A percentile compares a stretch with the other conserved stretches of the same genome.
These are phyloP conservation scores for Tenualosa thibaudeaui DNA, from an alignment of 2,797 vertebrate species.

Conservation along the genomic window DNA sequence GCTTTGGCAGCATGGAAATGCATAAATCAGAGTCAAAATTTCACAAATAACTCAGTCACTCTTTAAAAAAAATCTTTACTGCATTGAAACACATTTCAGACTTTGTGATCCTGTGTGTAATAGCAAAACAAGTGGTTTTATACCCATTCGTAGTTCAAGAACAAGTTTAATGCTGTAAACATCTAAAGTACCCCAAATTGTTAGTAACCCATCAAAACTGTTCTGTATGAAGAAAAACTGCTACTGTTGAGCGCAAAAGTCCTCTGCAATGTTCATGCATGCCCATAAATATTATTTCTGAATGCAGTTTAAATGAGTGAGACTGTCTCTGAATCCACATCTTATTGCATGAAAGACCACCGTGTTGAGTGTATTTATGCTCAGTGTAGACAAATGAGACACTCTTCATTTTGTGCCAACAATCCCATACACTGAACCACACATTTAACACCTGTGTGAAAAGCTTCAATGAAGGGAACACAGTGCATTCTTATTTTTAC, in stretches of 20 bases:
- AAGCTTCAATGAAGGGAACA: background rate
- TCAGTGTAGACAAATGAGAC: background rate
- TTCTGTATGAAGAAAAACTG: background rate
- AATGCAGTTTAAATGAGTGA: background rate
- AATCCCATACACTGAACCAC: background rate
- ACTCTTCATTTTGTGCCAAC: background rate
- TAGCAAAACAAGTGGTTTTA: background rate
- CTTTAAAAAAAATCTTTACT: background rate
- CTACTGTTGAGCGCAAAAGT: background rate
- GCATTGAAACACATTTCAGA: background rate
- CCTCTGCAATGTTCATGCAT: too few species aligned
- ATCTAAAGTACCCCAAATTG: background rate
- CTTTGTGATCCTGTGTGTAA: background rate
- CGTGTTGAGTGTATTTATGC: background rate
- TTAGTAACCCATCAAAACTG: background rate
- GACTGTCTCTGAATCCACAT: background rate
- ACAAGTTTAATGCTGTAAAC: constrained; percentile 3
- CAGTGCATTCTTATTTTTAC: background rate
- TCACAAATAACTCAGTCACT: background rate
- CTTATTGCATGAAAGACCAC: background rate
- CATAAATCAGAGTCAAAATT: too few species aligned
- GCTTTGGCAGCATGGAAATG: too few species aligned
- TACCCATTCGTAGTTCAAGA: background rate
- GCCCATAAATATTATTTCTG: background rate
- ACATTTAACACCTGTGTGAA: too few species aligned